These are phyloP conservation scores for Atrina japonica DNA, from an alignment of 2,888 invertebrate species.

Conservation along the genomic window DNA sequence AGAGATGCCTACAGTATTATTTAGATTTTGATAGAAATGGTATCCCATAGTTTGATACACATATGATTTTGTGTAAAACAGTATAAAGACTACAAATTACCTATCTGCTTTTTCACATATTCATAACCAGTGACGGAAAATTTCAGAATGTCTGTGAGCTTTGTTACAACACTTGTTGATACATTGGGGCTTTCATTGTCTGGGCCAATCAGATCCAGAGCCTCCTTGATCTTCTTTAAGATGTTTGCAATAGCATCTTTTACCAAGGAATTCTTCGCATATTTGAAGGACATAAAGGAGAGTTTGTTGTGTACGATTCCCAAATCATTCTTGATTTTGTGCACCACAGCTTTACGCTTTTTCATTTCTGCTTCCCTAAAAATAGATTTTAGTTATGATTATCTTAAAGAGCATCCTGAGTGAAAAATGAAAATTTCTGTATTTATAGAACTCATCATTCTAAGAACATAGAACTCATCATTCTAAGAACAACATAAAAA, in stretches of 20 bases:
- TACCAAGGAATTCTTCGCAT: slow-evolving; percentile 12
- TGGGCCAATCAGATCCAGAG: slow-evolving; percentile 9
- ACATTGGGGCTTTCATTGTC: not conserved
- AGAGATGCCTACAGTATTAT: too few relatives aligned
- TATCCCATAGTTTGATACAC: too few relatives aligned
- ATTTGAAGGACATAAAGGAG: slow-evolving; percentile 21
- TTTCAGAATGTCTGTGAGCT: slow-evolving; percentile 17
- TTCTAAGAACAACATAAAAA: too few relatives aligned
- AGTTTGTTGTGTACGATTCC: slow-evolving; percentile 25
- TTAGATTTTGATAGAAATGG: too few relatives aligned
- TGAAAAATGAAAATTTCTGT: too few relatives aligned
- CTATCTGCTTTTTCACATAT: slow-evolving; percentile 25
- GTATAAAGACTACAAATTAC: slow-evolving; percentile 5
- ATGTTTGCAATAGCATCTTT: slow-evolving; percentile 13
- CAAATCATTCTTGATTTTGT: slow-evolving; percentile 26
- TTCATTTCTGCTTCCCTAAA: not conserved
- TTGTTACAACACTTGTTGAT: not conserved
- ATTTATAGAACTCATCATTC: too few relatives aligned
- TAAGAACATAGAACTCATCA: too few relatives aligned
- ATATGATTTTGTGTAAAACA: too few relatives aligned
- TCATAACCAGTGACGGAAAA: slow-evolving; percentile 14
- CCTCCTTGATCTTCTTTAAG: slow-evolving; percentile 10
- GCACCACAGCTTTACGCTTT: slow-evolving; percentile 16
- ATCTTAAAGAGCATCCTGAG: too few relatives aligned
- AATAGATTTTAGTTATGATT: too few relatives aligned